phyloP scores from a whole-genome alignment of 2,888 invertebrate species.

The Lasiommata megera region DNA sequence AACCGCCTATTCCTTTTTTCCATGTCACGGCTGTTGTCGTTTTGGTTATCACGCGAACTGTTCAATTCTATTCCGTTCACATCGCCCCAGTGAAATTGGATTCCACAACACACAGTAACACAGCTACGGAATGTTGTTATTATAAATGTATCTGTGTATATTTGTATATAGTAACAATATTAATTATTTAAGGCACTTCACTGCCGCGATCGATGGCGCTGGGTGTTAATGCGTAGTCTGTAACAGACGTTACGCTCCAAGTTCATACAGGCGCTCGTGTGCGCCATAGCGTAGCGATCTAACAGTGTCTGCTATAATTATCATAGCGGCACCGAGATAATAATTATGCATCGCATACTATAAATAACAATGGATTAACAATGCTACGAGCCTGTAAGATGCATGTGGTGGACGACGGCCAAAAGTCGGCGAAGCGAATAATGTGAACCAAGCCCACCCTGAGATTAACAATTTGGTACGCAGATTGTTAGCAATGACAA shows the following conservation, averaged over 20 bases:
- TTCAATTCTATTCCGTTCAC: slow-evolving; percentile 36
- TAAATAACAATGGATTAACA: slow-evolving; percentile 69
- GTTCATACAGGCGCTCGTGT: slow-evolving; percentile 44
- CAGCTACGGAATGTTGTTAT: slow-evolving; percentile 15
- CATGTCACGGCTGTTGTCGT: slow-evolving; percentile 45
- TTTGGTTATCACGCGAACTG: slow-evolving; percentile 37
- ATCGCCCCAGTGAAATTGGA: slow-evolving; percentile 36
- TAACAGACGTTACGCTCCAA: slow-evolving; percentile 41
- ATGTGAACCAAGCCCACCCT: slow-evolving; percentile 45
- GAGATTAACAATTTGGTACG: slow-evolving; percentile 60
- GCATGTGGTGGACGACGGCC: slow-evolving; percentile 63
- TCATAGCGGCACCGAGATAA: slow-evolving; percentile 40
- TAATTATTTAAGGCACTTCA: slow-evolving; percentile 15
- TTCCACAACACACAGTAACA: slow-evolving; percentile 29
- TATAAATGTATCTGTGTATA: background rate
- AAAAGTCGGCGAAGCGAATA: slow-evolving; percentile 59
- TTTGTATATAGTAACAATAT: slow-evolving; percentile 13
- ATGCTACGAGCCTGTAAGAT: slow-evolving; percentile 50
- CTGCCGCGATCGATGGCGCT: slow-evolving; percentile 10
- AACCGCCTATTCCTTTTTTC: slow-evolving; percentile 44
- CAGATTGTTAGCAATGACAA: slow-evolving; percentile 51
- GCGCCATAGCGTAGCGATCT: slow-evolving; percentile 44
- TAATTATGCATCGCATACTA: slow-evolving; percentile 47
- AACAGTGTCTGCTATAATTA: slow-evolving; percentile 47
- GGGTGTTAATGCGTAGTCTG: slow-evolving; percentile 13